A percentile compares a stretch with the other conserved stretches of the same genome.
Conservation (phyloP, 2,888 invertebrate genomes). For the Sialis lutaria region DNA sequence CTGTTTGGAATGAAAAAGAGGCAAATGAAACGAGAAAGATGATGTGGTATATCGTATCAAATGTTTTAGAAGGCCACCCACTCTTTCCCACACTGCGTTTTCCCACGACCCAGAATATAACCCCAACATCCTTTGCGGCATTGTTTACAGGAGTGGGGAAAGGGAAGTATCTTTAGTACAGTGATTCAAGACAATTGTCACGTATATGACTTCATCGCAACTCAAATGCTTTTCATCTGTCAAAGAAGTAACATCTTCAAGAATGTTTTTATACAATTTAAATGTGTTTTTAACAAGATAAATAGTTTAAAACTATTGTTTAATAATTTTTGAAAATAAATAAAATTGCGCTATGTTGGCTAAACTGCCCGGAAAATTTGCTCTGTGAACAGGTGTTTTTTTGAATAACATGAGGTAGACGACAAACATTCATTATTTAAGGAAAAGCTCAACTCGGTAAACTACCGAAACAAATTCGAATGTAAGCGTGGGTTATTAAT, state of each 20-base stretch:
- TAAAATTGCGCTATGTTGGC: conserved; percentile 23
- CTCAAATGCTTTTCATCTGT: not conserved
- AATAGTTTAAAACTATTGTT: not conserved
- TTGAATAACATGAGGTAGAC: conserved; percentile 43
- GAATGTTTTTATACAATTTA: not conserved
- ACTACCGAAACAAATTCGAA: too few relatives aligned
- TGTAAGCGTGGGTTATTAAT: too few relatives aligned
- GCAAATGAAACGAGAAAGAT: too few relatives aligned
- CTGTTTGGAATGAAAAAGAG: too few relatives aligned
- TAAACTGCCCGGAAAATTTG: conserved; percentile 51
- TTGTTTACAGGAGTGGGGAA: conserved; percentile 7
- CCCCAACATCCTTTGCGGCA: conserved; percentile 48
- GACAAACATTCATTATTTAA: conserved; percentile 4
- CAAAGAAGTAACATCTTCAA: not conserved
- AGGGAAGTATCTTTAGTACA: not conserved
- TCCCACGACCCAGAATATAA: conserved; percentile 62
- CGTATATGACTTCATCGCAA: not conserved
- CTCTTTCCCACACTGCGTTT: conserved; percentile 69
- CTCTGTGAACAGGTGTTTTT: conserved; percentile 60
- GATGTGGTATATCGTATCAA: conserved; percentile 20
- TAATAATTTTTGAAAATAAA: not conserved
- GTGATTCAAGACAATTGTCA: not conserved
- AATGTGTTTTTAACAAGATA: not conserved
- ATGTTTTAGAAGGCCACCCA: conserved; percentile 52
- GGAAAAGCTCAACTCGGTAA: too few relatives aligned